Base-by-base conservation (phyloP, 2,113 vertebrate genomes). In the Trogon surrucura region DNA sequence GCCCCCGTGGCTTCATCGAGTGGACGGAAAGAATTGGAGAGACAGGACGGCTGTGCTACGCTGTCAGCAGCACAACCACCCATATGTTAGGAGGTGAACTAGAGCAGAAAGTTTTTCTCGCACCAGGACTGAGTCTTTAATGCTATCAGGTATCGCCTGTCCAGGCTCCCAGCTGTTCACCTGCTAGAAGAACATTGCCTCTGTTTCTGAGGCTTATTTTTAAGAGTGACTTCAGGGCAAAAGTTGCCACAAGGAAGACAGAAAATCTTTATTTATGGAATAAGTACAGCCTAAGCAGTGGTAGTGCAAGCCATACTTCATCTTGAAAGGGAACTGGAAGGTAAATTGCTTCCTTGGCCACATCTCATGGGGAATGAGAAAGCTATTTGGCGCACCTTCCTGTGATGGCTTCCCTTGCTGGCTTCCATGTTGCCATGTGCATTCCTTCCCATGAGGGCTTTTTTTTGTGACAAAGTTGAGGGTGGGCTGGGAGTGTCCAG, bases 191-290 rank as follows among this genome's bases (percentile, higher is more conserved):
- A 91, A 53, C 44, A 34, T 25, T 36, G 65, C 71, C 38, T 88
- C 71, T 85, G 13, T 34, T 90, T 85, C 80, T 65, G 48, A 78
- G 73, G 61, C 61, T 91, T 77, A 41, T 91, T 82, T 88, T 81
- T n/a, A 81, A 62, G 62, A 81, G 79, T 60, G 75, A 41, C 80
- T 94, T 92, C 75, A 61, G 88, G 85, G 79, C 47, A 73, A 47
- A 77, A 69, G 64, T 74, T 86, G 44, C 72, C 65, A 79, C 34
- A 1, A 44, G 51, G 82, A 88, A 90, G 90, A 86, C 69, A 72
- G 69, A 81, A 88, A 77, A 81, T 86, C 75, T 94, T 80, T 90
- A 50, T 75, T 94, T 91, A 70, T 7, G 1, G 71, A 89, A 21
- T 77, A 93, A 85, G 54, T 67, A 44, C 70, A 75, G 61, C 56